Evolutionary conservation across 1,140 invertebrate genomes (phyloP), one percentile per base, ranked within the genome.

Genomic region (Vanessa atalanta): DNA sequence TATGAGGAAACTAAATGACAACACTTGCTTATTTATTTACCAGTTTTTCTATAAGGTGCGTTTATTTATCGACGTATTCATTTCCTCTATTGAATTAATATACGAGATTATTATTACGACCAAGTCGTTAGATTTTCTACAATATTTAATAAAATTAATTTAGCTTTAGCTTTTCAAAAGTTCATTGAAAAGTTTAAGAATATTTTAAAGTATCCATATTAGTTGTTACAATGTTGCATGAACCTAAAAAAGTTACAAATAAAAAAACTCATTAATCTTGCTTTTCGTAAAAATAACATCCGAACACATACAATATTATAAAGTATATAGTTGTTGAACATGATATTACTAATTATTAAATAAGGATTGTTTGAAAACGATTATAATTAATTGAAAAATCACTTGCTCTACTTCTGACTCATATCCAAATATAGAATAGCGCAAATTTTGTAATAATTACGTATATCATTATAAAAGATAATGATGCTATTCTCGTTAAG

Each of bases 1-100:
- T 43, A 57, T 20, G 66, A 68, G 66, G 66, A 68, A 68, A 68
- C 66, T 57, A 5, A 57, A n/a, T 68, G 51, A 68, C 66, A 68
- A 37, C 48, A 47, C 55, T 11, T 9, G 55, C 14, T 69, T 69
- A 69, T 50, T 68, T 68, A 68, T 47, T n/a, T 69, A 69, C 53
- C 51, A 13, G 67, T 61, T 69, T 60, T 69, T 60, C 53, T 69
- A 13, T 26, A 61, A 69, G n/a, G 12, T 57, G 66, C 31, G 16
- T 20, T 47, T 60, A 60, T 48, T 69, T 69, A 69, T 51, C 53
- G 15, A 61, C 16, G 3, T 47, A 60, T 23, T 47, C 53, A 37
- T 51, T 69, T 69, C 37, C 53, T 60, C 37, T 69, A 57, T 57
- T 57, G 8, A 57, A 16, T 23, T 57, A 23, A 13, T 57, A 57